phyloP scores from a whole-genome alignment of 2,797 vertebrate species.

The Micropoecilia bifurca region DNA sequence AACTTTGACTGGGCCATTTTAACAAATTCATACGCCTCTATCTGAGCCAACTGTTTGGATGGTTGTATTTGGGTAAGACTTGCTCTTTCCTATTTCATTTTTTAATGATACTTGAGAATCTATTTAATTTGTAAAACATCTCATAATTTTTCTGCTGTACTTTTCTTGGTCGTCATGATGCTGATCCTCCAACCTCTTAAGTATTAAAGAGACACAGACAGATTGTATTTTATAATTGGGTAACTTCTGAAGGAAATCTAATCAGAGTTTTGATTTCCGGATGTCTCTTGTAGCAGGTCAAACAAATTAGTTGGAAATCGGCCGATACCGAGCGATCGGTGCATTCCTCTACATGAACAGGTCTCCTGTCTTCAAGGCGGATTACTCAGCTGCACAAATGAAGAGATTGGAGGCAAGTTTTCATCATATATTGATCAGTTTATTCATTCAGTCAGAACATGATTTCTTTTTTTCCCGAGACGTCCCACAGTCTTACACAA shows the following conservation, averaged over 20 bases:
- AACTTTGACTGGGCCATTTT: too few relatives aligned
- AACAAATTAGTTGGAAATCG: neutral
- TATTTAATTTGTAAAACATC: too few relatives aligned
- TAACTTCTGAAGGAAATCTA: neutral
- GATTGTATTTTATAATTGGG: neutral
- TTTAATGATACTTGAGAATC: neutral
- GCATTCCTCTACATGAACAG: neutral
- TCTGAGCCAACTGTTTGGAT: neutral
- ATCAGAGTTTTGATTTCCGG: neutral
- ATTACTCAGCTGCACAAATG: neutral
- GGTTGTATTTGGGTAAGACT: neutral
- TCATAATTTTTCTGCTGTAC: neutral
- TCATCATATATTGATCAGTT: conserved; percentile 81
- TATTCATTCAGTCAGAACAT: conserved; percentile 83
- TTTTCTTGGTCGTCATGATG: neutral
- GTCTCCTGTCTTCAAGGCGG: neutral
- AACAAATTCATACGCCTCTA: too few relatives aligned
- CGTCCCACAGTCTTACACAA: conserved; percentile 81
- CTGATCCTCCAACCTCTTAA: neutral
- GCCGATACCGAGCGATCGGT: neutral
- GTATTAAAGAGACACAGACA: neutral
- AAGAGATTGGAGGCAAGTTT: conserved; percentile 59
- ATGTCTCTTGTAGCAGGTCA: neutral
- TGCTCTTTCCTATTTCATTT: neutral
- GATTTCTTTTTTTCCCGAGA: conserved; percentile 23